These are phyloP conservation scores for Epiblema foenella DNA, from an alignment of 2,888 invertebrate genomes.

Conservation along the genomic window DNA sequence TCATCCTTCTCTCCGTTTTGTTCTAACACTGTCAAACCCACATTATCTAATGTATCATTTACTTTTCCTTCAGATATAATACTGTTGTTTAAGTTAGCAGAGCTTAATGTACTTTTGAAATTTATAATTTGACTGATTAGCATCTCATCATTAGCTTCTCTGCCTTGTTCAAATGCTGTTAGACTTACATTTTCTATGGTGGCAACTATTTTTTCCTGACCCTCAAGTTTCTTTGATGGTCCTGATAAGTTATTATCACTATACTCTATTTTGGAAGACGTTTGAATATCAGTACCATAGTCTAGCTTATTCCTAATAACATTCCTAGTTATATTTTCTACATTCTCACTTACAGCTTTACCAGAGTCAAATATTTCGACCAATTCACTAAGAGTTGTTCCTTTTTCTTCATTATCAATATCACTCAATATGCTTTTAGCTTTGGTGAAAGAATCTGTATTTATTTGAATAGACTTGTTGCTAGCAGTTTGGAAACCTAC, in stretches of 20 bases:
- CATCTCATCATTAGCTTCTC: constrained; percentile 1
- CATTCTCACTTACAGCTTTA: constrained; percentile 3
- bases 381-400: constrained; percentile 29
- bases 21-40: not conserved
- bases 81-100: constrained; percentile 2
- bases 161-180: not conserved
- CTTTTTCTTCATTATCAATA: constrained; percentile 44
- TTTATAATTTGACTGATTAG: not conserved
- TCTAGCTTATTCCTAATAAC: not conserved
- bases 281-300: not conserved
- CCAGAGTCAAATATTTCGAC: constrained; percentile 37
- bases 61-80: not conserved
- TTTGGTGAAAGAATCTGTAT: constrained; percentile 64
- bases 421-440: constrained; percentile 65
- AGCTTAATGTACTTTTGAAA: constrained; percentile 3
- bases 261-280: not conserved
- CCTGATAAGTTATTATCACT: not conserved
- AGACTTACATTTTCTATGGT: not conserved
- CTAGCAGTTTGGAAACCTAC: constrained; percentile 78
- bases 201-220: not conserved
- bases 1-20: not conserved
- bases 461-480: constrained; percentile 71
- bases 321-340: not conserved
- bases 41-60: not conserved
- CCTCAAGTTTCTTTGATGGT: not conserved